These are phyloP conservation scores for mouse (Mus musculus) DNA, from an alignment of 2,113 vertebrate species.

Conservation along the genomic window DNA sequence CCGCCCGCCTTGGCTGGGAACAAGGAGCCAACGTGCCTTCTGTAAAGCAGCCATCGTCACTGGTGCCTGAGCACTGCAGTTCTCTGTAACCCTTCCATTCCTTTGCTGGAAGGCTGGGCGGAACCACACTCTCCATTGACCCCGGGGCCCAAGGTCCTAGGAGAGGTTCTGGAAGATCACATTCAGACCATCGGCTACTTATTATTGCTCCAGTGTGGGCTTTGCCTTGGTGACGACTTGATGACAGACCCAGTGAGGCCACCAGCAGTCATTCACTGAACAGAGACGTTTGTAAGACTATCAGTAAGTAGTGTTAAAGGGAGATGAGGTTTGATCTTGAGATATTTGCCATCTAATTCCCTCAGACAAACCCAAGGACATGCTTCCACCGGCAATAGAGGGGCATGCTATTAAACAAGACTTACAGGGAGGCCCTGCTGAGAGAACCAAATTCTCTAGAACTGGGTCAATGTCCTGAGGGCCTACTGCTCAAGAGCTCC, in stretches of 20 bases:
- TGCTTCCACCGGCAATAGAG: fast-evolving
- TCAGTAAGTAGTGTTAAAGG: fast-evolving
- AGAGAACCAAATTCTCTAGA: background rate
- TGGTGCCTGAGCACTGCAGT: too few species aligned
- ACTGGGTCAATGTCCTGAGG: background rate
- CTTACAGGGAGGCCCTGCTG: fast-evolving
- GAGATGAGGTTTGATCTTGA: too few species aligned
- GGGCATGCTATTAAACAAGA: fast-evolving
- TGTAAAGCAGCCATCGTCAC: fast-evolving
- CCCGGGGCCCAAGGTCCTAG: background rate
- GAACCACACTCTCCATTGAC: background rate
- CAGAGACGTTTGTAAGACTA: background rate
- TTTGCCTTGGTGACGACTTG: fast-evolving
- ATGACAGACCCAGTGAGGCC: background rate
- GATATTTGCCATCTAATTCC: background rate
- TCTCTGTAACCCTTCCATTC: background rate
- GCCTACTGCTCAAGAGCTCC: background rate
- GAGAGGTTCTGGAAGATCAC: background rate
- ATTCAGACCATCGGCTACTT: background rate
- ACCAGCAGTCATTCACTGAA: background rate
- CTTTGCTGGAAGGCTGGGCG: background rate
- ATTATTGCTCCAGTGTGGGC: background rate
- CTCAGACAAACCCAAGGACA: background rate
- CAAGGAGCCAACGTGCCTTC: background rate
- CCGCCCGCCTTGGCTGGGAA: background rate